Percentiles rank a stretch among this genome's conserved stretches.
Evolutionary conservation across 2,888 invertebrate species (phyloP).

Genomic region (Trissonchulus latispiculum): DNA sequence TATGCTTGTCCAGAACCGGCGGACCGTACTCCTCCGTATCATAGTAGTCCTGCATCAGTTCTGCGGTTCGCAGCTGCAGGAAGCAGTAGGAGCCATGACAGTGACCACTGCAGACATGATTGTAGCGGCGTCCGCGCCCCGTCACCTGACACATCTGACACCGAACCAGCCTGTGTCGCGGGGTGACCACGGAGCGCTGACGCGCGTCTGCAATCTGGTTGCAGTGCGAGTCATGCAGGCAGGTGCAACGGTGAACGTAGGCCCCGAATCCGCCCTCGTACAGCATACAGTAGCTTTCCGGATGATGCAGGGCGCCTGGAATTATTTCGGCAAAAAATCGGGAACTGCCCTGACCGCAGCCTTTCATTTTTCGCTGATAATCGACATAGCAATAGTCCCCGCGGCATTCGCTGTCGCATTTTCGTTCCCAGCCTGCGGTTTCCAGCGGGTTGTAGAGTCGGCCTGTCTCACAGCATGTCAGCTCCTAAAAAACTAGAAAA

Average conservation of each 20-base stretch:
- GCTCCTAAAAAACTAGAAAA: no score
- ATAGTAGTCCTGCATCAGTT: conserved; percentile 15
- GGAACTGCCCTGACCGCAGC: background rate
- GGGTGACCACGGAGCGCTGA: background rate
- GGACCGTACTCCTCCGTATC: conserved; percentile 10
- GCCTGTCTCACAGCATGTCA: background rate
- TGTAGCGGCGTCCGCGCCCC: background rate
- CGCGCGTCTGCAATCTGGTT: background rate
- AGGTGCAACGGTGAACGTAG: background rate
- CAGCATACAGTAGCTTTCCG: background rate
- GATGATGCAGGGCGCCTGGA: background rate
- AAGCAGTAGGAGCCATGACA: conserved; percentile 8
- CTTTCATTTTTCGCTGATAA: background rate
- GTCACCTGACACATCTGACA: background rate
- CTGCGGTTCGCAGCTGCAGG: background rate
- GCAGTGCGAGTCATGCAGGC: background rate
- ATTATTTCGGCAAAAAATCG: conserved; percentile 11
- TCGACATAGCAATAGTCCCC: background rate
- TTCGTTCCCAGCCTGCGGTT: background rate
- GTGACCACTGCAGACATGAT: background rate
- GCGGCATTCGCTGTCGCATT: background rate
- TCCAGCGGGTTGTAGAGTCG: background rate
- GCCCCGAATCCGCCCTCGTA: conserved; percentile 9
- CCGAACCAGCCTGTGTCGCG: background rate
- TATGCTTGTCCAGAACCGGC: conserved; percentile 3